phyloP scores from a whole-genome alignment of 2,888 invertebrate genomes.

The Leucoma salicis region DNA sequence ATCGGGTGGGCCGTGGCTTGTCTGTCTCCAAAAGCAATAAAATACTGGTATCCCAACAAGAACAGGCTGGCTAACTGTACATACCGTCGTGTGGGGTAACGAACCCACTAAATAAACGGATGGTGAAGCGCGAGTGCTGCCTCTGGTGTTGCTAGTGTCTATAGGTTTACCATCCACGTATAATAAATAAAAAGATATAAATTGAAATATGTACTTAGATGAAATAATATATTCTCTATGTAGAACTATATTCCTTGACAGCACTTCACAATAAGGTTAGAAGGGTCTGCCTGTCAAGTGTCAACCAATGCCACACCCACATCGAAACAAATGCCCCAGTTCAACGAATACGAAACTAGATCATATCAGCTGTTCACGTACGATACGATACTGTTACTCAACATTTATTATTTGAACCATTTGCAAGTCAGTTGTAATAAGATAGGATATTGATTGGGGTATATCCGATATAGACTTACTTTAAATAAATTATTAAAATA shows the following conservation, averaged over 20 bases:
- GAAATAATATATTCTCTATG: not conserved
- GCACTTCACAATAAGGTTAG: constrained; percentile 14
- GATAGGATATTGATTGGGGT: no score
- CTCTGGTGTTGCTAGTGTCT: no score
- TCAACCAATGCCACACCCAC: constrained; percentile 58
- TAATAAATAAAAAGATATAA: no score
- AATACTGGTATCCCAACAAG: no score
- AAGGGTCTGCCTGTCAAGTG: constrained; percentile 52
- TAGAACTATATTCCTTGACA: not conserved
- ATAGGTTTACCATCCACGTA: no score
- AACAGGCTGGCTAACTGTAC: no score
- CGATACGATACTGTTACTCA: constrained; percentile 17
- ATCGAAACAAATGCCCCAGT: constrained; percentile 32
- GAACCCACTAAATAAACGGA: no score
- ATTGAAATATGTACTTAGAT: not conserved
- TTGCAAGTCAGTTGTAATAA: constrained; percentile 12
- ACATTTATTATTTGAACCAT: constrained; percentile 7
- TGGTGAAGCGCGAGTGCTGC: no score
- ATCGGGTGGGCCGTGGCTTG: no score
- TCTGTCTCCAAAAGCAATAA: no score
- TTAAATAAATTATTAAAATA: constrained; percentile 5
- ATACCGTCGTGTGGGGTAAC: no score
- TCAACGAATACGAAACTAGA: constrained; percentile 27
- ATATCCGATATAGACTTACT: no score
- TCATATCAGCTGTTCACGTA: constrained; percentile 27